Evolutionary conservation across 1,140 invertebrate species (phyloP).

Genomic region (Pseudomyrmex concolor): DNA sequence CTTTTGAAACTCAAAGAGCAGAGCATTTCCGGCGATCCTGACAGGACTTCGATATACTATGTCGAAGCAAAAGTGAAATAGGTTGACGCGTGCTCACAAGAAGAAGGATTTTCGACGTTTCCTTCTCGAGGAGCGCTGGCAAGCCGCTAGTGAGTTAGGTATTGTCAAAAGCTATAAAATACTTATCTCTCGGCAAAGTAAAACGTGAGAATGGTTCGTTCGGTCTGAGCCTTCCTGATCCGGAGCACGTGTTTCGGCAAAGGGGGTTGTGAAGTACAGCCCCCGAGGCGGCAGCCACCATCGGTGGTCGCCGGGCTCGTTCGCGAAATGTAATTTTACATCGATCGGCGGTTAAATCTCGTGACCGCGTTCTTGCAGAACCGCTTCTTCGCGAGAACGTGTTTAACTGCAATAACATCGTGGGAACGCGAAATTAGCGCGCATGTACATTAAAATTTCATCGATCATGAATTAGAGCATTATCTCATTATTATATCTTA

Average conservation of each 20-base stretch:
- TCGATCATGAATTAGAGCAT: no score
- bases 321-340: constrained; percentile 49
- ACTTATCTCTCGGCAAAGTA: background rate
- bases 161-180: no score
- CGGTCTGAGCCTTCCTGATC: constrained; percentile 63
- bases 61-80: constrained; percentile 27
- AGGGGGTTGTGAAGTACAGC: constrained; percentile 74
- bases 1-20: background rate
- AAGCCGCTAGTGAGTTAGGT: no score
- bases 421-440: constrained; percentile 15
- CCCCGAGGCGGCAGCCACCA: constrained; percentile 55
- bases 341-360: background rate
- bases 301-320: background rate
- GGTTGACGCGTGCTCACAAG: constrained; percentile 54
- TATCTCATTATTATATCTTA: no score
- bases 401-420: background rate
- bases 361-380: no score
- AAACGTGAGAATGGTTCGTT: constrained; percentile 65
- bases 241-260: constrained; percentile 79
- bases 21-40: background rate
- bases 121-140: no score
- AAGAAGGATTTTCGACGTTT: constrained; percentile 30
- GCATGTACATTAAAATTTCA: no score
- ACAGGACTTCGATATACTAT: no score
- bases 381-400: no score